Percentiles rank a stretch among this genome's conserved stretches.
Evolutionary conservation across 2,888 invertebrate species (phyloP).

Genomic region (Nemoura dubitans): DNA sequence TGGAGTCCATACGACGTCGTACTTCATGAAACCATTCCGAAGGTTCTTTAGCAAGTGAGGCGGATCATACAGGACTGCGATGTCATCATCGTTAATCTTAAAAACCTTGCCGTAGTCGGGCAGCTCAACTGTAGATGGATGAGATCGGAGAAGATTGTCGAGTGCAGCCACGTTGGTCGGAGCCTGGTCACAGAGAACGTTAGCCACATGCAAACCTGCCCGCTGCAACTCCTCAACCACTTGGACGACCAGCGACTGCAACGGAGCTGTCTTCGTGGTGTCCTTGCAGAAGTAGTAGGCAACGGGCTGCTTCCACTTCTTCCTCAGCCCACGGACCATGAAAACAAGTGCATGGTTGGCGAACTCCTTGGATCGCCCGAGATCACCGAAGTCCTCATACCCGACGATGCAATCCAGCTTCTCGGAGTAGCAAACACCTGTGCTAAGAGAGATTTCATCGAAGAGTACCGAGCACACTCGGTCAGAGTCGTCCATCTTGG

Average conservation of each 20-base stretch:
- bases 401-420: constrained; percentile 42
- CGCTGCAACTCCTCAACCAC: constrained; percentile 40
- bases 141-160: background rate
- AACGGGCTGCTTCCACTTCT: constrained; percentile 45
- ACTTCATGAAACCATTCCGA: constrained; percentile 44
- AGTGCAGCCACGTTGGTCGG: constrained; percentile 41
- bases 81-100: constrained; percentile 35
- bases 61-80: constrained; percentile 45
- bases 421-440: constrained; percentile 26
- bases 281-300: constrained; percentile 46
- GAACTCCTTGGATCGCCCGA: constrained; percentile 38
- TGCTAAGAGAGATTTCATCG: constrained; percentile 43
- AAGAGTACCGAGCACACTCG: constrained; percentile 38
- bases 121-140: constrained; percentile 9
- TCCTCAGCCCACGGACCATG: constrained; percentile 44
- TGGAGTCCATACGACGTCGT: too few relatives aligned
- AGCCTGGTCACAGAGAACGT: constrained; percentile 46
- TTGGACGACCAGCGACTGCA: constrained; percentile 37
- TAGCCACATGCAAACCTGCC: constrained; percentile 43
- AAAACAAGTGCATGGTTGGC: constrained; percentile 48
- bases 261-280: constrained; percentile 32
- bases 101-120: constrained; percentile 32
- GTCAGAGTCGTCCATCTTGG: constrained; percentile 31
- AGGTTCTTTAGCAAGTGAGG: constrained; percentile 44
- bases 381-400: constrained; percentile 44